Conservation (phyloP, 1,140 invertebrate species). For the Oedothorax gibbosus region DNA sequence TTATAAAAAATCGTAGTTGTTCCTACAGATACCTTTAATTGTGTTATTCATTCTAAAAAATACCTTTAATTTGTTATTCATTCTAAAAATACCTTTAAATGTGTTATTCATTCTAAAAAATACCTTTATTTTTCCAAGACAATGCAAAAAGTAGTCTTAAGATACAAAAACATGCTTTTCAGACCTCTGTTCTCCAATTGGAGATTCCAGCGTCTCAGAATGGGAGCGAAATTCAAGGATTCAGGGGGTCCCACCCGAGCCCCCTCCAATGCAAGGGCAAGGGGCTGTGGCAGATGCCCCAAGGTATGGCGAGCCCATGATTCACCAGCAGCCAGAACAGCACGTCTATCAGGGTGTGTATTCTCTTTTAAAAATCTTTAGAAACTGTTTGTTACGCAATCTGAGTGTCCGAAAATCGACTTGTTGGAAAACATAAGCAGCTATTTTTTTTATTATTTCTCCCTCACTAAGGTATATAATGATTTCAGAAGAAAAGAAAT, state of each 20-base stretch:
- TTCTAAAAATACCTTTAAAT: too few relatives aligned
- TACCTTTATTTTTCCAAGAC: neutral
- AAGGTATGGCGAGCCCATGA: conserved; percentile 33
- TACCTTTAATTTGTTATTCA: neutral
- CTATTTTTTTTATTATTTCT: too few relatives aligned
- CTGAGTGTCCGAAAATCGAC: too few relatives aligned
- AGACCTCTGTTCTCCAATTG: conserved; percentile 42
- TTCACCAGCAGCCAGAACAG: conserved; percentile 49
- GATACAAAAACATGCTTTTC: conserved; percentile 2
- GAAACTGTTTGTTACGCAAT: too few relatives aligned
- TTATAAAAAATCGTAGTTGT: too few relatives aligned
- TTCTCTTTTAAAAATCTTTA: neutral
- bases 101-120: too few relatives aligned
- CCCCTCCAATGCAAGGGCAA: conserved; percentile 32
- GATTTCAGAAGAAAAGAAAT: too few relatives aligned
- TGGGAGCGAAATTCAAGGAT: conserved; percentile 53
- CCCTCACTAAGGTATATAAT: too few relatives aligned
- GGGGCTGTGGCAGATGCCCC: conserved; percentile 24
- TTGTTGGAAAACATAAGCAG: too few relatives aligned
- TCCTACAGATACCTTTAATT: too few relatives aligned
- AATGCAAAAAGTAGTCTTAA: neutral
- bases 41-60: too few relatives aligned
- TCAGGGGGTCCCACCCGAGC: conserved; percentile 35
- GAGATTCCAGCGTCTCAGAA: conserved; percentile 4
- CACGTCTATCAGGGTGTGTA: conserved; percentile 17